Evolutionary conservation across 2,113 vertebrate genomes (phyloP).

Genomic region (Scalopus aquaticus): DNA sequence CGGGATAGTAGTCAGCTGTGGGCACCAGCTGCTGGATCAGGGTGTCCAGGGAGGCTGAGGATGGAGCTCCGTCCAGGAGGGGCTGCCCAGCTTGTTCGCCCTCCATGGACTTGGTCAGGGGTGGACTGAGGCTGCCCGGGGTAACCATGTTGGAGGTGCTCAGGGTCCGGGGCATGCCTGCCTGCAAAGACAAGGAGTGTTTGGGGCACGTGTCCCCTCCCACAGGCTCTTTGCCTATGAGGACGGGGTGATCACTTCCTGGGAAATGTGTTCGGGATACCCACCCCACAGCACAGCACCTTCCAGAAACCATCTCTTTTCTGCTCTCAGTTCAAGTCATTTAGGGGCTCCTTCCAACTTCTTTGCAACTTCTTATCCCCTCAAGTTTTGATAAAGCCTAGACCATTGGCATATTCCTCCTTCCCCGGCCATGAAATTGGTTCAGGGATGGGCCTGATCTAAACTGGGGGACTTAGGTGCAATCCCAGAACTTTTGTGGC

Average conservation of each 20-base stretch:
- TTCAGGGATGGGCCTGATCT: not conserved
- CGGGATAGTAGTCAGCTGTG: constrained; percentile 94
- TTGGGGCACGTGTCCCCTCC: not conserved
- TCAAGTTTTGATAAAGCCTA: not conserved
- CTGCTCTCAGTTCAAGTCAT: not conserved
- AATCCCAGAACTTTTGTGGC: not conserved
- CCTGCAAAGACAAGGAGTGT: constrained; percentile 78
- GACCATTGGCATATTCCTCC: not conserved
- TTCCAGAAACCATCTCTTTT: not conserved
- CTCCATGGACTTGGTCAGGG: constrained; percentile 87
- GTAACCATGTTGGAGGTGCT: constrained; percentile 92
- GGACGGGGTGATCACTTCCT: not conserved
- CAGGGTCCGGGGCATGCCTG: constrained; percentile 93
- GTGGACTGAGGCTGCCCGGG: constrained; percentile 91
- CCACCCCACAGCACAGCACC: not conserved
- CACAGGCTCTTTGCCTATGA: not conserved
- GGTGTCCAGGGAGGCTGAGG: constrained; percentile 94
- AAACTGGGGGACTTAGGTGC: not conserved
- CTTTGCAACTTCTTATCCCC: fast-evolving
- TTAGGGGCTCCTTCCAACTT: not conserved
- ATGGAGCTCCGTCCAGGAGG: constrained; percentile 89
- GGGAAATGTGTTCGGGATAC: not conserved
- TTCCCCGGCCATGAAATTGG: not conserved
- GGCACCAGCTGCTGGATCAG: constrained; percentile 94
- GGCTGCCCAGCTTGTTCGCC: constrained; percentile 88